These are phyloP conservation scores for Diorhabda elongata DNA, from an alignment of 1,140 invertebrate genomes.

Conservation along the genomic window DNA sequence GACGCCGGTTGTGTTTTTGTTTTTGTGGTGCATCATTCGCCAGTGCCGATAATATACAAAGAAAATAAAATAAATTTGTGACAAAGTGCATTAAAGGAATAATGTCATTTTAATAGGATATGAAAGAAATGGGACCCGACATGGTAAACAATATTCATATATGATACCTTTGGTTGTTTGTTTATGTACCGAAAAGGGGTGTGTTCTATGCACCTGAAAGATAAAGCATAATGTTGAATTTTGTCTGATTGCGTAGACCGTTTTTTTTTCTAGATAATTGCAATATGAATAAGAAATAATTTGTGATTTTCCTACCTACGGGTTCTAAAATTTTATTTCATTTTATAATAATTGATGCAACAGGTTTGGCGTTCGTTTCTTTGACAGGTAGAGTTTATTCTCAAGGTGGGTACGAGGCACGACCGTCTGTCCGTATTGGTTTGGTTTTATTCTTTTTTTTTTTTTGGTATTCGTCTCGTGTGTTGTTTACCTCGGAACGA, in stretches of 20 bases:
- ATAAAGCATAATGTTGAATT: background rate
- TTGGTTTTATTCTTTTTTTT: slow-evolving; percentile 9
- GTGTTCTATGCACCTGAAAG: background rate
- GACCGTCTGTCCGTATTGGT: background rate
- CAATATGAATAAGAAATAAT: too few relatives aligned
- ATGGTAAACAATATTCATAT: slow-evolving; percentile 58
- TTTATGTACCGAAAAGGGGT: slow-evolving; percentile 46
- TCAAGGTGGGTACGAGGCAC: slow-evolving; percentile 32
- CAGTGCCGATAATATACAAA: background rate
- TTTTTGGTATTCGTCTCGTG: background rate
- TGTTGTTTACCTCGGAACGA: slow-evolving; percentile 18
- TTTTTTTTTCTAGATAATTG: background rate
- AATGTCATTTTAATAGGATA: slow-evolving; percentile 48
- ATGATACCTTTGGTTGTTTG: slow-evolving; percentile 48
- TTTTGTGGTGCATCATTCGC: background rate
- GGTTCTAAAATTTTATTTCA: background rate
- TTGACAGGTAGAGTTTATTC: slow-evolving; percentile 40
- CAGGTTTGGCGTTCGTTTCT: slow-evolving; percentile 36
- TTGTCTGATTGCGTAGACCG: background rate
- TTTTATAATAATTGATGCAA: slow-evolving; percentile 26
- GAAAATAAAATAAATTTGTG: background rate
- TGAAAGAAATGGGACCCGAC: slow-evolving; percentile 71
- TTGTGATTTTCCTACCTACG: too few relatives aligned
- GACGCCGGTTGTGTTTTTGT: slow-evolving; percentile 60
- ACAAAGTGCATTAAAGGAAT: slow-evolving; percentile 8